Percentiles rank a stretch among this genome's conserved stretches.
Evolutionary conservation across 2,113 vertebrate genomes (phyloP).

Genomic region (Orcinus orca): DNA sequence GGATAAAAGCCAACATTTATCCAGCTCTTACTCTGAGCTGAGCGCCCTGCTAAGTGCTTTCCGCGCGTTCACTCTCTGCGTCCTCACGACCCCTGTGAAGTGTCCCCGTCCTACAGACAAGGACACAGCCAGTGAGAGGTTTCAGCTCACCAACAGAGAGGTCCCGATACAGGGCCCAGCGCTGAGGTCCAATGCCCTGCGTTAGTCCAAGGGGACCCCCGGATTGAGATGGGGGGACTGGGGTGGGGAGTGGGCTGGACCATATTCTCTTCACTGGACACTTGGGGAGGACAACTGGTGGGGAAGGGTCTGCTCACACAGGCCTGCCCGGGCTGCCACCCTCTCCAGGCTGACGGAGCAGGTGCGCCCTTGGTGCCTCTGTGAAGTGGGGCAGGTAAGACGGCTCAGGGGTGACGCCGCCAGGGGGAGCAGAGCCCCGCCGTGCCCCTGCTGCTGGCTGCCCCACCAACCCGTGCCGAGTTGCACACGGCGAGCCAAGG

Average conservation of each 20-base stretch:
- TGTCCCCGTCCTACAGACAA: background rate
- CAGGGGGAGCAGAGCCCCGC: background rate
- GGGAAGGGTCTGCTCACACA: background rate
- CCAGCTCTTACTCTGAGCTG: background rate
- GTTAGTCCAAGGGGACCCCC: fast-evolving
- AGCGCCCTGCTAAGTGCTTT: background rate
- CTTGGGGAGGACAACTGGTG: background rate
- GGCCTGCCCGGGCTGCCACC: background rate
- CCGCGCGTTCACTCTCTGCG: fast-evolving
- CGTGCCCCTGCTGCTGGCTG: background rate
- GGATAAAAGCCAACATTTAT: background rate
- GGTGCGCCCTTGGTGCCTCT: background rate
- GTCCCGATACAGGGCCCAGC: background rate
- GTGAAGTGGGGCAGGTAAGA: background rate
- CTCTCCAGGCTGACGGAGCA: fast-evolving
- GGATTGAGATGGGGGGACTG: fast-evolving
- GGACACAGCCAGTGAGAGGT: background rate
- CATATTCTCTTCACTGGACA: too few species aligned
- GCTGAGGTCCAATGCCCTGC: fast-evolving
- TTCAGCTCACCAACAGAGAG: background rate
- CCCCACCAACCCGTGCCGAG: fast-evolving
- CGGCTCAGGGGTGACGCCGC: background rate
- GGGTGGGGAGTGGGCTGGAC: background rate
- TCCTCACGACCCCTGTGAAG: background rate
- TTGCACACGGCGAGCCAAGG: background rate